Percentiles rank a stretch among this genome's conserved stretches.
Evolutionary conservation across 1,140 invertebrate species (phyloP).

Genomic region (Dendrolimus kikuchii): DNA sequence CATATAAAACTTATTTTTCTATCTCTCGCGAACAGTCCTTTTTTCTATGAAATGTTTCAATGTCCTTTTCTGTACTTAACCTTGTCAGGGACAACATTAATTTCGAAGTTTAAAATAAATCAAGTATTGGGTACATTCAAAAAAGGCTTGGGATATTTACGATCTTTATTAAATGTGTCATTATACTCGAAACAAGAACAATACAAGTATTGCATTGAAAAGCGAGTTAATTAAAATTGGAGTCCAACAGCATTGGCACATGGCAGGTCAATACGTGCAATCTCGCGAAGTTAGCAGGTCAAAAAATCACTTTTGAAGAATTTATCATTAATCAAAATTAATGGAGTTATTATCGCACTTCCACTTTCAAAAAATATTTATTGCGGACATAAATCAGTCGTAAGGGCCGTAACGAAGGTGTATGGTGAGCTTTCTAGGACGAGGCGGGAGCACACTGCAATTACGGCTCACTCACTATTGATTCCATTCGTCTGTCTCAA

Average conservation of each 20-base stretch:
- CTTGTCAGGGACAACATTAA: no score
- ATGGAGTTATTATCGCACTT: constrained; percentile 70
- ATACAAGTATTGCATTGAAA: constrained; percentile 17
- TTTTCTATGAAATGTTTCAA: no score
- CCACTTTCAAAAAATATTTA: constrained; percentile 70
- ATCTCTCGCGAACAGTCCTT: no score
- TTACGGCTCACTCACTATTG: constrained; percentile 14
- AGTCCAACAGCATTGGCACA: constrained; percentile 35
- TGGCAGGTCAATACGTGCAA: constrained; percentile 30
- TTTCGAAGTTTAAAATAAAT: no score
- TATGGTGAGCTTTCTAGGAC: constrained; percentile 58
- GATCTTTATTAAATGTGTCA: no score
- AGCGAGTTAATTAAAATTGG: constrained; percentile 57
- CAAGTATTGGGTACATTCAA: no score
- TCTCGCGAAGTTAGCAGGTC: constrained; percentile 26
- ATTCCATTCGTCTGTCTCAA: no score
- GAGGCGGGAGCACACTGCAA: constrained; percentile 30
- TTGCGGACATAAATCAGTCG: constrained; percentile 62
- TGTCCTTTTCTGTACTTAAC: no score
- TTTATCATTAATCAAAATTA: constrained; percentile 71
- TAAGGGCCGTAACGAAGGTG: constrained; percentile 63
- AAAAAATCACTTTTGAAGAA: constrained; percentile 66
- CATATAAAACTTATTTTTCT: no score
- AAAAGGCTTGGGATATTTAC: no score
- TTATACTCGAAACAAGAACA: no score